These are phyloP conservation scores for Drosophila tropicalis DNA, from an alignment of 1,140 invertebrate genomes.

Conservation along the genomic window DNA sequence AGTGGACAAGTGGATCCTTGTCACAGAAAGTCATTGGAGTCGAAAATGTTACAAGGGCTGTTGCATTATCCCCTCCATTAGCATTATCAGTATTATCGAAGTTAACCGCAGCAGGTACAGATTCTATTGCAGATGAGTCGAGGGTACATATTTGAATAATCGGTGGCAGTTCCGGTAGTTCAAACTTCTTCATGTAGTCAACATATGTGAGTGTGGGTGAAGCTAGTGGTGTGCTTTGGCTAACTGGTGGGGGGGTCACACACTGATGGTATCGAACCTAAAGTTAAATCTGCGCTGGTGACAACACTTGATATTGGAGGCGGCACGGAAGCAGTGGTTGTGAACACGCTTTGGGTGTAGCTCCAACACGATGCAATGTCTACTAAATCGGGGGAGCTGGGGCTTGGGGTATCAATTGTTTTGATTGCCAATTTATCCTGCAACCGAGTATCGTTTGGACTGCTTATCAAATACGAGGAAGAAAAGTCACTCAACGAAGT, in stretches of 20 bases:
- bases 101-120: neutral
- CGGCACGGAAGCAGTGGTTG: slow-evolving; percentile 37
- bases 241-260: neutral
- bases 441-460: neutral
- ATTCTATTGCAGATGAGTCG: neutral
- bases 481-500: slow-evolving; percentile 30
- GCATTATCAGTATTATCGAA: neutral
- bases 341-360: slow-evolving; percentile 41
- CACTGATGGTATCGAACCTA: neutral
- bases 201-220: slow-evolving; percentile 50
- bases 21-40: neutral
- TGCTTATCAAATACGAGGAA: slow-evolving; percentile 24
- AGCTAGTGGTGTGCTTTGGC: slow-evolving; percentile 24
- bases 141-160: slow-evolving; percentile 37
- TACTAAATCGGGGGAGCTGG: slow-evolving; percentile 30
- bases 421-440: neutral
- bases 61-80: neutral
- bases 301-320: neutral
- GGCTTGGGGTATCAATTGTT: neutral
- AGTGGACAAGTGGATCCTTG: neutral
- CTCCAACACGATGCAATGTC: slow-evolving; percentile 26
- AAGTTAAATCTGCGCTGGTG: neutral
- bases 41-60: neutral
- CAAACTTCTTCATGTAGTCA: slow-evolving; percentile 74
- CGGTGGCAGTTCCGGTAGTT: slow-evolving; percentile 66